These are phyloP conservation scores for Notodonta dromedarius DNA, from an alignment of 2,888 invertebrate genomes.

Conservation along the genomic window DNA sequence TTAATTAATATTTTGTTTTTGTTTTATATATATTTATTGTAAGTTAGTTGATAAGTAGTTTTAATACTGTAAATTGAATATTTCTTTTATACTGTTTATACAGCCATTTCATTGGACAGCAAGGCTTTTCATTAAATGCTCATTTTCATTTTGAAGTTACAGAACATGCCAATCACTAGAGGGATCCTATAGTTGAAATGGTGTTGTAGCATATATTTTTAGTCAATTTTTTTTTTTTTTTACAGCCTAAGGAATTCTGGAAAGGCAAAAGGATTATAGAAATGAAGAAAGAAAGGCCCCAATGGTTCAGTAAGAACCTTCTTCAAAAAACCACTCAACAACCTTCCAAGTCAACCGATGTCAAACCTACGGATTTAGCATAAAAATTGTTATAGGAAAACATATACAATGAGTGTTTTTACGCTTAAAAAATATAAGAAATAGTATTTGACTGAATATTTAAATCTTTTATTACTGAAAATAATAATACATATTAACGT, in stretches of 20 bases:
- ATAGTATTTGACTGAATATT: neutral
- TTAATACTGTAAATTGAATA: too few relatives aligned
- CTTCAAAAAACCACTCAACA: slow-evolving; percentile 91
- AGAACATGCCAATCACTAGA: too few relatives aligned
- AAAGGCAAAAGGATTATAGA: slow-evolving; percentile 92
- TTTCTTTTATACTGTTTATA: too few relatives aligned
- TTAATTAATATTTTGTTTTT: too few relatives aligned
- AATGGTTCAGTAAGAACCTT: slow-evolving; percentile 95
- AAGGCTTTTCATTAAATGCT: too few relatives aligned
- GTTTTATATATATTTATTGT: too few relatives aligned
- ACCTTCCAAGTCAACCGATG: slow-evolving; percentile 87
- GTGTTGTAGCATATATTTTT: neutral
- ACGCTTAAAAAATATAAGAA: neutral
- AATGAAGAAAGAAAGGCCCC: slow-evolving; percentile 92
- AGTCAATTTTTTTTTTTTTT: slow-evolving; percentile 24
- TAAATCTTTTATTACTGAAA: neutral
- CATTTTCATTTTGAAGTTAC: too few relatives aligned
- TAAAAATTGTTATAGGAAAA: slow-evolving; percentile 52
- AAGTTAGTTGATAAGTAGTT: too few relatives aligned
- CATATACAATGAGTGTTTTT: neutral
- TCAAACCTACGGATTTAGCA: slow-evolving; percentile 89
- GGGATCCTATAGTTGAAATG: too few relatives aligned
- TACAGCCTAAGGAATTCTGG: slow-evolving; percentile 84
- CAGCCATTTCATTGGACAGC: too few relatives aligned
- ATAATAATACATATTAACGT: neutral